These are phyloP conservation scores for Andrena flavipes DNA, from an alignment of 2,888 invertebrate genomes.

Conservation along the genomic window DNA sequence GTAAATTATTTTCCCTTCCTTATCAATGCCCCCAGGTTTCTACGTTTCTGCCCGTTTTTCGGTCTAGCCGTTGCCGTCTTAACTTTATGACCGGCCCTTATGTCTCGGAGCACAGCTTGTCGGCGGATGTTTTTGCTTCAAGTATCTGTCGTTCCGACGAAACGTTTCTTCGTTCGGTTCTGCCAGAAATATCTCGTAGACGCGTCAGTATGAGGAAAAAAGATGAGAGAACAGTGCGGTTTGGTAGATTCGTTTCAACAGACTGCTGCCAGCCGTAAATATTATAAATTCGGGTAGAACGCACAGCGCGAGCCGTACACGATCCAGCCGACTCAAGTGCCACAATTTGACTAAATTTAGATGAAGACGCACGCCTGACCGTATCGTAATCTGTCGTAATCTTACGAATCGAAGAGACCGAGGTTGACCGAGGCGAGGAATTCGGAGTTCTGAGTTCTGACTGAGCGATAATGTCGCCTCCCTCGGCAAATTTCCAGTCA, in stretches of 20 bases:
- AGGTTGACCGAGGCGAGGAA: constrained; percentile 9
- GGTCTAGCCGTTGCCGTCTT: background rate
- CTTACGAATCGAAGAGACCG: constrained; percentile 3
- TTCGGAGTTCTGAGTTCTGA: constrained; percentile 14
- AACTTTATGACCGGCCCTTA: background rate
- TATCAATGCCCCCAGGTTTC: background rate
- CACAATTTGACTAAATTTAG: constrained; percentile 28
- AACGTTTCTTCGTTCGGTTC: background rate
- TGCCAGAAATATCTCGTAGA: background rate
- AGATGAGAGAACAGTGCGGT: background rate
- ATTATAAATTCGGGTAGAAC: background rate
- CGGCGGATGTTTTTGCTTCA: background rate
- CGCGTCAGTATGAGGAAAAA: background rate
- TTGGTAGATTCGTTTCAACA: background rate
- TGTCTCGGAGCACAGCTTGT: background rate
- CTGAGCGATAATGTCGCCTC: constrained; percentile 50
- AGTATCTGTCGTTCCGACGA: background rate
- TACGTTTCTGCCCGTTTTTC: background rate
- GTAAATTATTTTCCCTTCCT: background rate
- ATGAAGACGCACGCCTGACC: constrained; percentile 17
- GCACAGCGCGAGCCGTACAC: background rate
- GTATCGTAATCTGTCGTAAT: constrained; percentile 4
- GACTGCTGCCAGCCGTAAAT: background rate
- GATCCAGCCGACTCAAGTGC: constrained; percentile 9
- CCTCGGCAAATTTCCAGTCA: constrained; percentile 48